These are phyloP conservation scores for Phainopepla nitens DNA, from an alignment of 2,113 vertebrate genomes.

Conservation along the genomic window DNA sequence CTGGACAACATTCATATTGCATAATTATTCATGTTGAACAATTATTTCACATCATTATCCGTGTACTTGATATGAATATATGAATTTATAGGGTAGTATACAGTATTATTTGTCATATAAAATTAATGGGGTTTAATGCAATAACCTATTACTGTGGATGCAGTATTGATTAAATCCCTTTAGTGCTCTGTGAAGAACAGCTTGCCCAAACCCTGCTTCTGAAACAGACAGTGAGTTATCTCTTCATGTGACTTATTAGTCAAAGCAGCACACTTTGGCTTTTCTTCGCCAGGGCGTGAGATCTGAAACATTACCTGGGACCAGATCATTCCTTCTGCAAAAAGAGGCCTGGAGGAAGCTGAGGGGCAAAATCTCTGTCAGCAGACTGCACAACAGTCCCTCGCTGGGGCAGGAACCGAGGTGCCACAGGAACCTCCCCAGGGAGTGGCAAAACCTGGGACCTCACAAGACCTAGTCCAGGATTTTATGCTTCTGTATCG, in stretches of 20 bases:
- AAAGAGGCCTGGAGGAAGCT: neutral
- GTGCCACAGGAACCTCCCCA: neutral
- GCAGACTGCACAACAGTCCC: neutral
- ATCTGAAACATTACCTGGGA: neutral
- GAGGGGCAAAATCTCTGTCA: neutral
- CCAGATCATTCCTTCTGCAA: neutral
- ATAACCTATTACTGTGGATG: neutral
- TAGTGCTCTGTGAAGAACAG: neutral
- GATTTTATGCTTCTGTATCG: neutral
- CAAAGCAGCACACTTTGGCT: neutral
- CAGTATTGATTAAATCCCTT: neutral
- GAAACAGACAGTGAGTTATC: neutral
- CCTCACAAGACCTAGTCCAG: neutral
- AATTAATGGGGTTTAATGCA: neutral
- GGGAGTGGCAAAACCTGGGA: neutral
- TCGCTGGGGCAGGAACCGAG: neutral
- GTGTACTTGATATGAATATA: neutral
- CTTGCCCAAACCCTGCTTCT: neutral
- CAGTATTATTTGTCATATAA: neutral
- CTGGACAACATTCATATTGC: constrained; percentile 17
- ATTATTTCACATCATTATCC: neutral
- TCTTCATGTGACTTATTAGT: neutral
- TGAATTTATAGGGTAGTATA: neutral
- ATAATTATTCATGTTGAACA: no score
- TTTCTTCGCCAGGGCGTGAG: neutral